phyloP scores from a whole-genome alignment of 2,888 invertebrate genomes.

The Iphiclides podalirius region DNA sequence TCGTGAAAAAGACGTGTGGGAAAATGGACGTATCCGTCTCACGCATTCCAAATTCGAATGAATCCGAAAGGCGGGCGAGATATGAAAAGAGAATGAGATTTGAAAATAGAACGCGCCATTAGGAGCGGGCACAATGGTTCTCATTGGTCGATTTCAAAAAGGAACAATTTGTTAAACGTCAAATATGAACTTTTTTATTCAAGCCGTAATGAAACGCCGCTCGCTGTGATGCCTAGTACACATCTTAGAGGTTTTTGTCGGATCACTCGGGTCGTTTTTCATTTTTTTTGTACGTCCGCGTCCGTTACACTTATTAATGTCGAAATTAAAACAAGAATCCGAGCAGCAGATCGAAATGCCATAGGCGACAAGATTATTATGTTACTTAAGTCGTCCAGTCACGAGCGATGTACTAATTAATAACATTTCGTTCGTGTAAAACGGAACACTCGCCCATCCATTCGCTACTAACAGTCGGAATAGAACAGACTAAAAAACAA shows the following conservation, averaged over 20 bases:
- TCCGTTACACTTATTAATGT: slow-evolving; percentile 63
- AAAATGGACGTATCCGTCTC: slow-evolving; percentile 66
- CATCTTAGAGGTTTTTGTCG: slow-evolving; percentile 67
- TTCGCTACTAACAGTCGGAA: slow-evolving; percentile 28
- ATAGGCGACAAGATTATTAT: slow-evolving; percentile 67
- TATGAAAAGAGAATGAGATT: slow-evolving; percentile 80
- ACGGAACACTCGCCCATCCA: slow-evolving; percentile 32
- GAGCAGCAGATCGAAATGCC: slow-evolving; percentile 56
- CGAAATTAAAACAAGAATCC: slow-evolving; percentile 66
- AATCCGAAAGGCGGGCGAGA: slow-evolving; percentile 76
- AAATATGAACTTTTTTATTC: slow-evolving; percentile 77
- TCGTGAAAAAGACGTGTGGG: slow-evolving; percentile 70
- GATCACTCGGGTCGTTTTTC: slow-evolving; percentile 64
- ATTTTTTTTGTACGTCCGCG: slow-evolving; percentile 64
- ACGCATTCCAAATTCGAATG: slow-evolving; percentile 78
- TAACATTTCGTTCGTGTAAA: slow-evolving; percentile 50
- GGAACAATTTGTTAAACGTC: slow-evolving; percentile 81
- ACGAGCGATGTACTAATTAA: slow-evolving; percentile 57
- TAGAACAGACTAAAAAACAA: slow-evolving; percentile 34
- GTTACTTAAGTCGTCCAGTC: slow-evolving; percentile 52
- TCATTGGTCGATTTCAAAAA: slow-evolving; percentile 80
- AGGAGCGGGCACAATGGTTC: slow-evolving; percentile 76
- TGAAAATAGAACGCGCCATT: slow-evolving; percentile 79
- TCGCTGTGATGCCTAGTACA: slow-evolving; percentile 73
- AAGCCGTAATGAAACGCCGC: slow-evolving; percentile 71